A percentile compares a stretch with the other conserved stretches of the same genome.
These are phyloP conservation scores for Ceyx melanurus DNA, from an alignment of 2,113 vertebrate species.

Conservation along the genomic window DNA sequence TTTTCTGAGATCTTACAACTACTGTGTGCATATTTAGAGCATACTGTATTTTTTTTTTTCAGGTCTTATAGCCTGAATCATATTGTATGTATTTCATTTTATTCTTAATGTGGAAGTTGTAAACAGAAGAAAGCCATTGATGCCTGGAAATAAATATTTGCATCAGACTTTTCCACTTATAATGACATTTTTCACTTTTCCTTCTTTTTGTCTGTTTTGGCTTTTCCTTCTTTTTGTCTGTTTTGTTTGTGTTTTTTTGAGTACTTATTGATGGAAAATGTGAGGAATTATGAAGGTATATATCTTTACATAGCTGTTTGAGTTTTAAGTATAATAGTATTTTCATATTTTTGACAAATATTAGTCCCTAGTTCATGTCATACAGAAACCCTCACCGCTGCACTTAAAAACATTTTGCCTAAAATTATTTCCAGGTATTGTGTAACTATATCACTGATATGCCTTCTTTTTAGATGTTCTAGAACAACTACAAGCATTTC, in stretches of 20 bases:
- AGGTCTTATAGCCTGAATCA: background rate
- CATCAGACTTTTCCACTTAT: background rate
- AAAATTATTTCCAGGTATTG: background rate
- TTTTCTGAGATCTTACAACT: background rate
- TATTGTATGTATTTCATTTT: background rate
- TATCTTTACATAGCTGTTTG: background rate
- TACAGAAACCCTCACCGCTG: background rate
- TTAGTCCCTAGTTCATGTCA: background rate
- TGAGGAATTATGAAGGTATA: background rate
- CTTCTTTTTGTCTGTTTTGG: background rate
- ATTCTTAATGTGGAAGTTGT: background rate
- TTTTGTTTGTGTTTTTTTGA: background rate
- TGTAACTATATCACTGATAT: background rate
- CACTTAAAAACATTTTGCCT: background rate
- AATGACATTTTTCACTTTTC: background rate
- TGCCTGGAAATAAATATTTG: constrained; percentile 20
- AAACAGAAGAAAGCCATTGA: background rate
- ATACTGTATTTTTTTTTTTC: background rate
- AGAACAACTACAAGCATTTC: background rate
- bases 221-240: background rate
- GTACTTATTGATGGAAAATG: background rate
- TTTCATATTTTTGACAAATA: background rate
- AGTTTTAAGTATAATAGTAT: background rate
- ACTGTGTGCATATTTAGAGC: background rate
- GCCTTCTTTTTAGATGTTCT: background rate